Evolutionary conservation across 2,797 vertebrate species (phyloP).

Genomic region (Bovichtus variegatus): DNA sequence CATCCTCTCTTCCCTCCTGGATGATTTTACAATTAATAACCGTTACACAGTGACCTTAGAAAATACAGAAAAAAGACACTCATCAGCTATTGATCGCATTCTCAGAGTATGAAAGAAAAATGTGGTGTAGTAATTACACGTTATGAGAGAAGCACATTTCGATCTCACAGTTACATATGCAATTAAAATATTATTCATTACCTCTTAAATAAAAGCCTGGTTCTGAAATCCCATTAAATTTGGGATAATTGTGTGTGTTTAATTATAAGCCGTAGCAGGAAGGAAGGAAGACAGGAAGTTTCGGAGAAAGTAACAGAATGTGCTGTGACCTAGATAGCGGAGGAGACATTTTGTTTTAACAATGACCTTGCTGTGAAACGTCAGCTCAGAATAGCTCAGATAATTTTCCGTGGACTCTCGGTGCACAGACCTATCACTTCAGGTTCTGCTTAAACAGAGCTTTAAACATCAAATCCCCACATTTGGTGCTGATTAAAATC

Average conservation of each 20-base stretch:
- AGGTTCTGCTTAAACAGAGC: conserved; percentile 53
- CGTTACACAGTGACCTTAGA: conserved; percentile 76
- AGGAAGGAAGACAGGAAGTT: conserved; percentile 80
- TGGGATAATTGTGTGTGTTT: conserved; percentile 90
- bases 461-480: conserved; percentile 24
- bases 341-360: conserved; percentile 88
- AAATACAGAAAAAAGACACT: conserved; percentile 66
- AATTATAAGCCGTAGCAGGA: conserved; percentile 86
- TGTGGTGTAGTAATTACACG: conserved; percentile 86
- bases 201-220: conserved; percentile 89
- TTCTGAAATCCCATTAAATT: conserved; percentile 90
- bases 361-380: conserved; percentile 89
- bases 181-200: conserved; percentile 92
- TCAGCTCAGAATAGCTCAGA: conserved; percentile 87
- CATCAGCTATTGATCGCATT: conserved; percentile 68
- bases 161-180: conserved; percentile 88
- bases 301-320: conserved; percentile 82
- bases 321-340: conserved; percentile 85
- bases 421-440: conserved; percentile 58
- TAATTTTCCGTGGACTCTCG: conserved; percentile 61
- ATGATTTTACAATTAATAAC: conserved; percentile 89
- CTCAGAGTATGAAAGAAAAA: conserved; percentile 59
- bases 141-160: conserved; percentile 84
- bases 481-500: conserved; percentile 13
- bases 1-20: conserved; percentile 80